Conservation (phyloP, 30 jellyfish, hydroid and myxozoan genomes). For the Hydractinia echinata region DNA sequence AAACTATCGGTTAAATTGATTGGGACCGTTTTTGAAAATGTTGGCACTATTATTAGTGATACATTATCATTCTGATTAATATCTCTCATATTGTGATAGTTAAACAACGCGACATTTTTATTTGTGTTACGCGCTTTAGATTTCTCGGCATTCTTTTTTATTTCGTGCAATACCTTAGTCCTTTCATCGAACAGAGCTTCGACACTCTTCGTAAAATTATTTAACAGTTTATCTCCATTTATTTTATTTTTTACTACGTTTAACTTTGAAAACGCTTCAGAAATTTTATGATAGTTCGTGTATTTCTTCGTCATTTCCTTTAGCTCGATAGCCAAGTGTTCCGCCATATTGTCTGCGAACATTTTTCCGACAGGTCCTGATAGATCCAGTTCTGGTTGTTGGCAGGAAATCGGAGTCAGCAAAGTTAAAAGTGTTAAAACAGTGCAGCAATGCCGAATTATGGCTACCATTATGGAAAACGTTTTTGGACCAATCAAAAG, state of each 20-base stretch:
- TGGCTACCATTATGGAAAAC: too few species aligned
- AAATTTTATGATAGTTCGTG: constrained; percentile 2
- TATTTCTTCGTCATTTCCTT: not conserved
- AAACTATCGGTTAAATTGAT: constrained; percentile 58
- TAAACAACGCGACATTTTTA: constrained; percentile 20
- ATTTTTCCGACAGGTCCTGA: too few species aligned
- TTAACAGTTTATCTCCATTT: not conserved
- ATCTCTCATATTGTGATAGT: constrained; percentile 33
- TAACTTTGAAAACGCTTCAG: not conserved
- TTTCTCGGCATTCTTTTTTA: not conserved
- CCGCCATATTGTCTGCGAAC: too few species aligned
- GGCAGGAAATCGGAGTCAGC: too few species aligned
- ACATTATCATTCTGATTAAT: constrained; percentile 32
- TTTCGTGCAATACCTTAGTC: constrained; percentile 3
- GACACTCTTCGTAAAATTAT: not conserved
- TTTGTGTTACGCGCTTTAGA: not conserved
- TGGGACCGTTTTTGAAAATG: constrained; percentile 42
- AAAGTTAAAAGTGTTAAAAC: too few species aligned
- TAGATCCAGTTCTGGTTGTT: too few species aligned
- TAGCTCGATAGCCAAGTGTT: not conserved
- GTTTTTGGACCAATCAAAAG: too few species aligned
- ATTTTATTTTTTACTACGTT: not conserved
- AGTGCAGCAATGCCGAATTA: too few species aligned
- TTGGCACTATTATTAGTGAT: constrained; percentile 25
- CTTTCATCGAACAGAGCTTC: not conserved